Evolutionary conservation across 23 tunicate genomes (phyloP).

Genomic region (Halocynthia roretzi): DNA sequence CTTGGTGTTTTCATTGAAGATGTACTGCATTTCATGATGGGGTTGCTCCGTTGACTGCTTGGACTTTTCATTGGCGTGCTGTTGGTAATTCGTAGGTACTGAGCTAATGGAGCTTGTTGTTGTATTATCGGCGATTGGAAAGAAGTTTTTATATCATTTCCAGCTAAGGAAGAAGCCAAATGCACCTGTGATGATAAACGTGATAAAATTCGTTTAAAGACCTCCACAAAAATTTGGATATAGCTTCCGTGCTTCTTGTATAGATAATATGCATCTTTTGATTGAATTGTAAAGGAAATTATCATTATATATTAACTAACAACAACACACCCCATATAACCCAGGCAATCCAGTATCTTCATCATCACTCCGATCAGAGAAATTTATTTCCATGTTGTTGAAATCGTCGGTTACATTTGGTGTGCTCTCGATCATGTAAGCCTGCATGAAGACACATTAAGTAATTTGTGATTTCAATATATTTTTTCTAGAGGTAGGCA

Average conservation of each 20-base stretch:
- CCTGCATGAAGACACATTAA: too few species aligned
- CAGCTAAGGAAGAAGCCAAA: background rate
- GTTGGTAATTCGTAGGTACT: constrained; percentile 15
- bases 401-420: background rate
- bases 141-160: background rate
- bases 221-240: too few species aligned
- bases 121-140: constrained; percentile 4
- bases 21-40: background rate
- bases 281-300: background rate
- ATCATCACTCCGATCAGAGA: constrained; percentile 6
- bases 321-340: background rate
- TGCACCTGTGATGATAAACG: background rate
- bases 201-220: too few species aligned
- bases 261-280: too few species aligned
- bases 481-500: too few species aligned
- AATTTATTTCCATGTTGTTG: background rate
- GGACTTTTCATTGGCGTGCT: constrained; percentile 19
- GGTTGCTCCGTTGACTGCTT: background rate
- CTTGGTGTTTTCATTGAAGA: background rate
- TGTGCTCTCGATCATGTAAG: background rate
- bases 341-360: background rate
- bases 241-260: too few species aligned
- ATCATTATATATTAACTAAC: background rate
- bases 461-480: too few species aligned
- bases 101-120: constrained; percentile 3